Percentiles rank a stretch among this genome's conserved stretches.
Conservation (phyloP, 2,797 vertebrate species). For the Lycodopsis pacificus region DNA sequence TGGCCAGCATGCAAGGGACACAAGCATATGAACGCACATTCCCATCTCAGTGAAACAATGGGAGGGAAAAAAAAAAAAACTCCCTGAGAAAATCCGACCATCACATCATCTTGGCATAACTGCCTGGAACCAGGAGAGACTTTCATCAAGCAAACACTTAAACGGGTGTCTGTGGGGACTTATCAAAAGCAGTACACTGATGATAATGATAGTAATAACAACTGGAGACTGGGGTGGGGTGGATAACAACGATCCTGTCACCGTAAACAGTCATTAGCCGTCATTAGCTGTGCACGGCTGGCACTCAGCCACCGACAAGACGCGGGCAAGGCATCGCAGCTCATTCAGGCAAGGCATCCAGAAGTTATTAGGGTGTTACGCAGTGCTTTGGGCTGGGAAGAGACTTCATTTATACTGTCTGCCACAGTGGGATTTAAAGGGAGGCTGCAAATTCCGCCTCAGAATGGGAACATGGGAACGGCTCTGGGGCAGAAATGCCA, state of each 20-base stretch:
- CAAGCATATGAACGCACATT: slow-evolving; percentile 44
- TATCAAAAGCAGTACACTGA: slow-evolving; percentile 67
- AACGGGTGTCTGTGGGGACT: slow-evolving; percentile 66
- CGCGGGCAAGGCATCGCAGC: slow-evolving; percentile 44
- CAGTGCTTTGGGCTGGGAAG: slow-evolving; percentile 62
- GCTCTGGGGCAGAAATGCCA: slow-evolving; percentile 54
- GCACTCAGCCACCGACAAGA: slow-evolving; percentile 68
- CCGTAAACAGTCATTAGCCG: slow-evolving; percentile 79
- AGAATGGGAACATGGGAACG: slow-evolving; percentile 62
- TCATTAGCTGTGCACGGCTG: slow-evolving; percentile 75
- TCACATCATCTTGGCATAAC: slow-evolving; percentile 59
- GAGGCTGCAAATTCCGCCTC: slow-evolving; percentile 44
- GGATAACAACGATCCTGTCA: slow-evolving; percentile 73
- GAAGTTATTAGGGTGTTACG: slow-evolving; percentile 72
- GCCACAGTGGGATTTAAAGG: slow-evolving; percentile 67
- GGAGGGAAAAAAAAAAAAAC: slow-evolving; percentile 8
- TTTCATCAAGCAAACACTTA: slow-evolving; percentile 71
- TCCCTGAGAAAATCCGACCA: slow-evolving; percentile 46
- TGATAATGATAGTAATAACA: slow-evolving; percentile 66
- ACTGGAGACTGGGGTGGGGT: slow-evolving; percentile 64
- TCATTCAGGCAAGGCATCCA: slow-evolving; percentile 63
- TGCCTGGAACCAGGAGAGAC: slow-evolving; percentile 46
- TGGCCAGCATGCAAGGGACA: slow-evolving; percentile 27
- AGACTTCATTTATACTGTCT: slow-evolving; percentile 74
- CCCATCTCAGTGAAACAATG: slow-evolving; percentile 57